Conservation (phyloP, 2,113 vertebrate genomes). For the Paradoxurus hermaphroditus region DNA sequence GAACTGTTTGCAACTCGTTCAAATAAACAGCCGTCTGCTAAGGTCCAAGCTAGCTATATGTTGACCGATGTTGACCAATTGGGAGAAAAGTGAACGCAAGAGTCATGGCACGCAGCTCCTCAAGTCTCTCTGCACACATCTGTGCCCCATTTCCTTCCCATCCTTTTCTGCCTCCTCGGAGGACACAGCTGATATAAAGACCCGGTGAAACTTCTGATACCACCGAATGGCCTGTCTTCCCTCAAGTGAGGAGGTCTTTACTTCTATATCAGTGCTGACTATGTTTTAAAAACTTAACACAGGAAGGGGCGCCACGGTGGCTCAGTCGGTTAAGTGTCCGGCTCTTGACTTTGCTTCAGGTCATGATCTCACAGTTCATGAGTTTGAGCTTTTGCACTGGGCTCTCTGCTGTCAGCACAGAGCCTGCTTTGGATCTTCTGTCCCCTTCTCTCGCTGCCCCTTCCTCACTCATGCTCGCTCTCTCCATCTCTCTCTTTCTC, state of each 20-base stretch:
- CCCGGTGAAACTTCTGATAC: neutral
- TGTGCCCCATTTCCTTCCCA: neutral
- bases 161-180: neutral
- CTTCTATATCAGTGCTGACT: neutral
- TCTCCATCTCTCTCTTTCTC: neutral
- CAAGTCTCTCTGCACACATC: neutral
- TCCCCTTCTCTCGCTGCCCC: neutral
- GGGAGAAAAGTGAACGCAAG: neutral
- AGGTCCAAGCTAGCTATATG: neutral
- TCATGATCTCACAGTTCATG: neutral
- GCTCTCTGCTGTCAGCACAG: neutral
- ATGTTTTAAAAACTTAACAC: neutral
- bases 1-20: neutral
- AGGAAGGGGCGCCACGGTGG: neutral
- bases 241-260: neutral
- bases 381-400: neutral
- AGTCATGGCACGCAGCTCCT: neutral
- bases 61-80: neutral
- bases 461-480: neutral
- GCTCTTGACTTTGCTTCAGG: neutral
- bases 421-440: neutral
- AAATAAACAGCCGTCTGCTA: neutral
- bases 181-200: neutral
- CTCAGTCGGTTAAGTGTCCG: neutral
- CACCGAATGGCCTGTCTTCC: neutral